Conservation (phyloP, 2,888 invertebrate genomes). For the Drosophila paranaensis region DNA sequence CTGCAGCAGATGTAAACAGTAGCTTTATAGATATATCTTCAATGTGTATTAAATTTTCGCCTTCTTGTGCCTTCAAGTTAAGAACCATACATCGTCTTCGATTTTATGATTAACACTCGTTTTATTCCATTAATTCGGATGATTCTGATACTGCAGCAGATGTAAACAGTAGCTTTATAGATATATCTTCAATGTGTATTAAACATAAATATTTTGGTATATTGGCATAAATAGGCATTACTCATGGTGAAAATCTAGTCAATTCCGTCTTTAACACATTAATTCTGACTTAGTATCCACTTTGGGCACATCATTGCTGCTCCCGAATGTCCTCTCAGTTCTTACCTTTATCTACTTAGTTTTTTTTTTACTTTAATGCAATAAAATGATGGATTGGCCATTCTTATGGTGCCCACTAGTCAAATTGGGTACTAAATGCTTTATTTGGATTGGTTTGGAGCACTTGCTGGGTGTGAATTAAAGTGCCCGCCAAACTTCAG, state of each 20-base stretch:
- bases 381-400: neutral
- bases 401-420: neutral
- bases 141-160: too few relatives aligned
- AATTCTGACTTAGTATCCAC: neutral
- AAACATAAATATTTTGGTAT: too few relatives aligned
- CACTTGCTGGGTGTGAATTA: neutral
- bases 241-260: neutral
- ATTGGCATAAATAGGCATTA: too few relatives aligned
- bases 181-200: too few relatives aligned
- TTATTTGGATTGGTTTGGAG: neutral
- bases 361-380: neutral
- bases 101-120: too few relatives aligned
- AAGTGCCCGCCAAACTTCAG: neutral
- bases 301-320: neutral
- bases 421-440: neutral
- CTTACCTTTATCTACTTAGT: neutral
- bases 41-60: too few relatives aligned
- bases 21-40: too few relatives aligned
- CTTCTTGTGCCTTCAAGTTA: too few relatives aligned
- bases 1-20: too few relatives aligned
- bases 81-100: too few relatives aligned
- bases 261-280: neutral
- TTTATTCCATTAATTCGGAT: too few relatives aligned
- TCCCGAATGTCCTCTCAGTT: neutral
- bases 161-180: too few relatives aligned